These are phyloP conservation scores for Phenacoccus solenopsis DNA, from an alignment of 1,140 invertebrate genomes.

Conservation along the genomic window DNA sequence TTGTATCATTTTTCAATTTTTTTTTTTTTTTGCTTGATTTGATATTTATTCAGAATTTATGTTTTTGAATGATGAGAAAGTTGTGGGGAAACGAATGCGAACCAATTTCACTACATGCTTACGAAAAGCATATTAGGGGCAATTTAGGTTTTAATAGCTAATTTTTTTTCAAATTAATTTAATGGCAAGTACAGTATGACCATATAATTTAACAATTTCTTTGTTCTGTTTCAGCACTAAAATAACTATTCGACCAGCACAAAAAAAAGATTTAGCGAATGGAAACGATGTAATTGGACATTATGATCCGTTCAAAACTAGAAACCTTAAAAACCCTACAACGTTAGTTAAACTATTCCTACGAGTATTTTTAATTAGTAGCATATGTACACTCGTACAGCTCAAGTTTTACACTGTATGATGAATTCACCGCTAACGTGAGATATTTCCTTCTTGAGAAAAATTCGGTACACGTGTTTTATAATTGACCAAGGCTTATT, in stretches of 20 bases:
- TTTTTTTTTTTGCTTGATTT: no score
- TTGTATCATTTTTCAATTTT: no score
- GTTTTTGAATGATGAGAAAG: background rate
- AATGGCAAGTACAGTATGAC: background rate
- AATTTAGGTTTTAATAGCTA: no score
- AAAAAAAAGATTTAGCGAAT: background rate
- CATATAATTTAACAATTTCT: background rate
- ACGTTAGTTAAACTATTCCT: slow-evolving; percentile 63
- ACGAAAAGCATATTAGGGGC: no score
- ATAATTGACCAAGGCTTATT: no score
- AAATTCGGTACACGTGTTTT: no score
- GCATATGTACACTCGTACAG: no score
- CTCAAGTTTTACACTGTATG: no score
- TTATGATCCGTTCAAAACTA: slow-evolving; percentile 54
- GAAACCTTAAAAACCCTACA: slow-evolving; percentile 58
- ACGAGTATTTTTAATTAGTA: no score
- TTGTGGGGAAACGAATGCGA: background rate
- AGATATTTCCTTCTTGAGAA: no score
- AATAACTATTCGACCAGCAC: background rate
- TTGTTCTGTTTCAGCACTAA: background rate
- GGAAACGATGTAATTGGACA: slow-evolving; percentile 38
- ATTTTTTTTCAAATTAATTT: background rate
- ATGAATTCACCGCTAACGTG: no score
- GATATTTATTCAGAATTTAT: no score
- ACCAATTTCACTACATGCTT: background rate